These are phyloP conservation scores for Poecilia velifera DNA, from an alignment of 2,797 vertebrate species.

Conservation along the genomic window DNA sequence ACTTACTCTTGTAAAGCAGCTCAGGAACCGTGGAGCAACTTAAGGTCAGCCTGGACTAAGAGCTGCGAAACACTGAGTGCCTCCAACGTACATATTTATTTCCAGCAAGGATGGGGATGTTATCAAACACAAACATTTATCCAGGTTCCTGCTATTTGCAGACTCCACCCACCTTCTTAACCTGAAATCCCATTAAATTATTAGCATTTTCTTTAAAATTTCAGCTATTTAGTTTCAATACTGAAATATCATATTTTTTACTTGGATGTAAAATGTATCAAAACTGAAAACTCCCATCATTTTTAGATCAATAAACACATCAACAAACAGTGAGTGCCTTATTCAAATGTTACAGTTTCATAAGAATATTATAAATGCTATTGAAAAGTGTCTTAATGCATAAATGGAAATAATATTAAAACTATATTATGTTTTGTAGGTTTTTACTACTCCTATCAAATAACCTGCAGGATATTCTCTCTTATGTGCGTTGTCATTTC, in stretches of 20 bases:
- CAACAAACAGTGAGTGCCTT: not conserved
- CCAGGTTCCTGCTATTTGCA: not conserved
- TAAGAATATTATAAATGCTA: not conserved
- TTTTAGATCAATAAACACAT: not conserved
- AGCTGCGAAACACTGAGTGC: not conserved
- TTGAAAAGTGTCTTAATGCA: not conserved
- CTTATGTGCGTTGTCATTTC: not conserved
- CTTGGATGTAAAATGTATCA: not conserved
- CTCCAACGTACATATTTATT: not conserved
- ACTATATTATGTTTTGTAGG: not conserved
- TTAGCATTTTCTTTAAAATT: not conserved
- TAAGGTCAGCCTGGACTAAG: constrained; percentile 40
- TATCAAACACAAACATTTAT: not conserved
- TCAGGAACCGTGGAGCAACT: constrained; percentile 45
- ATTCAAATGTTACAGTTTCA: not conserved
- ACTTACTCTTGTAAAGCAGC: constrained; percentile 61
- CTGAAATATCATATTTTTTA: not conserved
- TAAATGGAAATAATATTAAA: not conserved
- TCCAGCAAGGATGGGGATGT: not conserved
- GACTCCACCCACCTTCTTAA: not conserved
- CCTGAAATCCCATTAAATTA: not conserved
- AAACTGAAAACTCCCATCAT: not conserved
- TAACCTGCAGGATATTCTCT: not conserved
- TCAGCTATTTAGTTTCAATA: not conserved
- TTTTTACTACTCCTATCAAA: not conserved